These are phyloP conservation scores for Eueremaeus valkanovi DNA, from an alignment of 2,888 invertebrate genomes.

Conservation along the genomic window DNA sequence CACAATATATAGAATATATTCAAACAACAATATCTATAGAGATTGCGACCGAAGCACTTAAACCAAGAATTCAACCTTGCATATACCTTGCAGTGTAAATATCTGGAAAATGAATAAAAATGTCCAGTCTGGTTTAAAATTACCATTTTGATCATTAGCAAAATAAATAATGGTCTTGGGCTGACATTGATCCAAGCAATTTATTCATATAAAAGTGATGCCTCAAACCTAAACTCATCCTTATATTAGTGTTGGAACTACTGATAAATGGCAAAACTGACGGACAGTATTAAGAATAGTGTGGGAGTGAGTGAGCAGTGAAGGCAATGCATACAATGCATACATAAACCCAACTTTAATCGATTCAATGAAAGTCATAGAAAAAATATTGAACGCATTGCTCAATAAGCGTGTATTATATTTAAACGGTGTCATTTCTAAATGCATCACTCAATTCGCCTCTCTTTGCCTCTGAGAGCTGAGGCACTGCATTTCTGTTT, in stretches of 20 bases:
- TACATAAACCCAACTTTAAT: slow-evolving; percentile 4
- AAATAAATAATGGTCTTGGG: too few species aligned
- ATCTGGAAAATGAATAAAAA: too few species aligned
- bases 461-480: not conserved
- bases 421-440: slow-evolving; percentile 16
- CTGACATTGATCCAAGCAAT: too few species aligned
- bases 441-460: slow-evolving; percentile 21
- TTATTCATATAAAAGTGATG: slow-evolving; percentile 17
- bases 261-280: too few species aligned
- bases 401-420: not conserved
- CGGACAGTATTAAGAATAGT: slow-evolving; percentile 20
- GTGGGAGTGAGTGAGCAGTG: not conserved
- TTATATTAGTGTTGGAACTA: not conserved
- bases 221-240: slow-evolving; percentile 30
- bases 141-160: too few species aligned
- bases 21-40: too few species aligned
- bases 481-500: not conserved
- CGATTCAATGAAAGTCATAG: slow-evolving; percentile 1
- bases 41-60: too few species aligned
- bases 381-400: not conserved
- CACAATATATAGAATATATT: too few species aligned
- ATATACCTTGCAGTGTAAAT: too few species aligned
- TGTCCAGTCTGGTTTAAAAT: too few species aligned
- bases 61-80: too few species aligned
- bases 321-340: not conserved